Conservation (phyloP, 2,888 invertebrate species). For the Chloromyia formosa region DNA sequence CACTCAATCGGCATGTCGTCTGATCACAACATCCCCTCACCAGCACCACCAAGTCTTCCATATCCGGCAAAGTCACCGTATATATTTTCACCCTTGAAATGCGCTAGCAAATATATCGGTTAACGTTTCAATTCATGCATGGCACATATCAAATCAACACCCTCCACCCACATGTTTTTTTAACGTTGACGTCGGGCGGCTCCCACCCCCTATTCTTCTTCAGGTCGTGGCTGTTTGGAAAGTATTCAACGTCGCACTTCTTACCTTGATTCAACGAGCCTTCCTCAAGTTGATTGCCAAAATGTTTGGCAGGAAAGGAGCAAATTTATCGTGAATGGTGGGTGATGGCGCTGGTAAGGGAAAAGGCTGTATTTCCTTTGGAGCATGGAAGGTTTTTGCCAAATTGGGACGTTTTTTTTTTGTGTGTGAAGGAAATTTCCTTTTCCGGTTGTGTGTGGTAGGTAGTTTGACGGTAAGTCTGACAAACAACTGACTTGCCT, state of each 20-base stretch:
- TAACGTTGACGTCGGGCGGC: no score
- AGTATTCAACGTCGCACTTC: neutral
- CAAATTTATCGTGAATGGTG: neutral
- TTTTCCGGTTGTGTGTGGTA: slow-evolving; percentile 11
- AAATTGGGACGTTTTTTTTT: no score
- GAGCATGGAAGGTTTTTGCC: no score
- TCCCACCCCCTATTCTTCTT: neutral
- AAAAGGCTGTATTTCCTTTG: neutral
- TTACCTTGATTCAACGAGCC: slow-evolving; percentile 6
- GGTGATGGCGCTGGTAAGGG: neutral
- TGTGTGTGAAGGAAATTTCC: slow-evolving; percentile 15
- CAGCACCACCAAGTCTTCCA: neutral
- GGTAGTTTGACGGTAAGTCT: neutral
- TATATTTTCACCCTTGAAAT: slow-evolving; percentile 11
- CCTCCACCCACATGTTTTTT: slow-evolving; percentile 27
- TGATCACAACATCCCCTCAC: slow-evolving; percentile 10
- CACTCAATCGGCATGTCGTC: slow-evolving; percentile 34
- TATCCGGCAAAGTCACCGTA: neutral
- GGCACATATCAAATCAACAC: slow-evolving; percentile 38
- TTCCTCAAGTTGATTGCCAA: slow-evolving; percentile 28
- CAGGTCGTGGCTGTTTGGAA: neutral
- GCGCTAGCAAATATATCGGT: slow-evolving; percentile 39
- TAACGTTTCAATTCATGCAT: slow-evolving; percentile 43
- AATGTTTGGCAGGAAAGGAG: neutral
- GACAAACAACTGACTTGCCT: neutral